These are phyloP conservation scores for Psittacula echo DNA, from an alignment of 2,797 vertebrate species.

Conservation along the genomic window DNA sequence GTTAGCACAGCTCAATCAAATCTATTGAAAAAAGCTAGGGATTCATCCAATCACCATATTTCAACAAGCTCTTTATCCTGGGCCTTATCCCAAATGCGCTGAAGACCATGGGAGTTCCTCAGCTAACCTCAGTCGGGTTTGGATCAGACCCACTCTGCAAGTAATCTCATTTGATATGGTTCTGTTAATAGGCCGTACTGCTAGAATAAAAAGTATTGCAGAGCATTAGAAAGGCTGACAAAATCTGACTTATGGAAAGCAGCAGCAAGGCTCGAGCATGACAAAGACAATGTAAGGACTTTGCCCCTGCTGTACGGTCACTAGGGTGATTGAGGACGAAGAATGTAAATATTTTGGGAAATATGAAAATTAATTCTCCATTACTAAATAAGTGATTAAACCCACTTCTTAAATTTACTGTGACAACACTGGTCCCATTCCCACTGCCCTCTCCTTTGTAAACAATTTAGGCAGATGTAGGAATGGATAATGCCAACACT, in stretches of 20 bases:
- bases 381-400: background rate
- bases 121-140: background rate
- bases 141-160: background rate
- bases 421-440: background rate
- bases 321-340: background rate
- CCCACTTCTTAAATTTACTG: background rate
- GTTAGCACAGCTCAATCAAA: slow-evolving; percentile 21
- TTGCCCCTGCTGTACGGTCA: background rate
- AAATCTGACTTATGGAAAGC: background rate
- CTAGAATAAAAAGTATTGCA: background rate
- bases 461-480: background rate
- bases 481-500: background rate
- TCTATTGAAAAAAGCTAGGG: background rate
- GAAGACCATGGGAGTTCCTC: background rate
- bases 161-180: slow-evolving; percentile 13
- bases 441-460: background rate
- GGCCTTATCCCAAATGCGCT: background rate
- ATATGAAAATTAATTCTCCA: background rate
- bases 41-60: background rate
- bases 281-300: background rate
- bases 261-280: background rate
- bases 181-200: slow-evolving; percentile 1
- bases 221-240: background rate
- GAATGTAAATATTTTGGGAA: background rate
- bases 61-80: background rate